Evolutionary conservation across 2,888 invertebrate genomes (phyloP).

Genomic region (Alentia gelatinosa): DNA sequence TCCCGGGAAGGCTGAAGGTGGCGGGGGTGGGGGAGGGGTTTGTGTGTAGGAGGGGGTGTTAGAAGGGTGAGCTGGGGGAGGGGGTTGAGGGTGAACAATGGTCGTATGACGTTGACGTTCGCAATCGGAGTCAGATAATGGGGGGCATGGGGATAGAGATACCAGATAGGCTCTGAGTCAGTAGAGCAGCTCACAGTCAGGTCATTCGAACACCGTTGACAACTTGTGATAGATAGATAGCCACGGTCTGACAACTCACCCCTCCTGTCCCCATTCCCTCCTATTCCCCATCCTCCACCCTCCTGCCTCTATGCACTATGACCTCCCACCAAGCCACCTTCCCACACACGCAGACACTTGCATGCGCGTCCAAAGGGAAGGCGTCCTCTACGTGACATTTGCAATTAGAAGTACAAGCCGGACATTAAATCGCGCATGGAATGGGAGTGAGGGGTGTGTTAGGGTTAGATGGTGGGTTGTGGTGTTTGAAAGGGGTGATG

Average conservation of each 20-base stretch:
- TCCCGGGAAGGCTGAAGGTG: background rate
- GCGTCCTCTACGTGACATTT: background rate
- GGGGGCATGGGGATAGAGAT: background rate
- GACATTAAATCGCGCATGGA: background rate
- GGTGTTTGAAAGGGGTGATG: background rate
- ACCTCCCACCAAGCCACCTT: background rate
- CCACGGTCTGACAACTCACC: background rate
- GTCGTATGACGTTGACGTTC: background rate
- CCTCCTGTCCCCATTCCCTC: background rate
- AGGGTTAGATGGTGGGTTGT: too few species aligned
- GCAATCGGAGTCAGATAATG: conserved; percentile 22
- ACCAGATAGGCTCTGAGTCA: conserved; percentile 9
- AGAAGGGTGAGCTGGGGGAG: background rate
- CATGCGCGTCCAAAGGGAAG: background rate
- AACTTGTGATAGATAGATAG: background rate
- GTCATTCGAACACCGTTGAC: background rate
- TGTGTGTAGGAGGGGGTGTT: background rate
- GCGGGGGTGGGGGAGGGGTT: background rate
- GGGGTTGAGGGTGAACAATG: background rate
- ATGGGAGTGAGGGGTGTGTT: background rate
- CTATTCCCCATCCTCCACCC: background rate
- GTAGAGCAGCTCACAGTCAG: background rate
- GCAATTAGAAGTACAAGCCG: background rate
- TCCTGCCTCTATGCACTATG: background rate
- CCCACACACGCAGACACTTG: background rate